Evolutionary conservation across 2,888 invertebrate species (phyloP).

Genomic region (Drosophila anceps): DNA sequence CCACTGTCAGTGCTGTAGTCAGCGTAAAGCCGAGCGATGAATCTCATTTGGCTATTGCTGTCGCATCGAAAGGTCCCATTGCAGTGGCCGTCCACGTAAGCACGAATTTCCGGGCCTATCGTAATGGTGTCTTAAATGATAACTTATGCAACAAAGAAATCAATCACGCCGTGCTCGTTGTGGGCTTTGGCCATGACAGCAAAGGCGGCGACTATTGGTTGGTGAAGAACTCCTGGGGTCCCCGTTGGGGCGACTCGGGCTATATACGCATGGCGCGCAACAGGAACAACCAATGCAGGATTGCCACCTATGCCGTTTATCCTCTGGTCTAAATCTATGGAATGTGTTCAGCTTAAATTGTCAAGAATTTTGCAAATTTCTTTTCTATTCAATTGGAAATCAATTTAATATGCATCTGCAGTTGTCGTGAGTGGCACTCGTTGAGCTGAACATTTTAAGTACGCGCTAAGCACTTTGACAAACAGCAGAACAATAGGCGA

Average conservation of each 20-base stretch:
- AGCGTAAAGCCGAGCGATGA: constrained; percentile 90
- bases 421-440: constrained; percentile 21
- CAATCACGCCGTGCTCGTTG: constrained; percentile 89
- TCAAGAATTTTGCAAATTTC: background rate
- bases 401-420: background rate
- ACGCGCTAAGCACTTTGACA: constrained; percentile 19
- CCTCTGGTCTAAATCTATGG: constrained; percentile 89
- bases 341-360: background rate
- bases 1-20: constrained; percentile 91
- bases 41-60: constrained; percentile 89
- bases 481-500: constrained; percentile 5
- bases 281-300: constrained; percentile 92
- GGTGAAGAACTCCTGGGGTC: constrained; percentile 90
- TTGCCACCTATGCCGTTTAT: constrained; percentile 92
- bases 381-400: background rate
- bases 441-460: constrained; percentile 3
- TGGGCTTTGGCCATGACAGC: constrained; percentile 82
- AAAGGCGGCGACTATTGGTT: constrained; percentile 88
- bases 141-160: constrained; percentile 89
- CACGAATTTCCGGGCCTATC: constrained; percentile 92
- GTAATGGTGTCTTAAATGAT: constrained; percentile 91
- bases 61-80: constrained; percentile 93
- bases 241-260: constrained; percentile 91
- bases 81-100: constrained; percentile 95
- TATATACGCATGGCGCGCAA: constrained; percentile 96